These are phyloP conservation scores for Sternarchorhynchus goeldii DNA, from an alignment of 2,797 vertebrate species.

Conservation along the genomic window DNA sequence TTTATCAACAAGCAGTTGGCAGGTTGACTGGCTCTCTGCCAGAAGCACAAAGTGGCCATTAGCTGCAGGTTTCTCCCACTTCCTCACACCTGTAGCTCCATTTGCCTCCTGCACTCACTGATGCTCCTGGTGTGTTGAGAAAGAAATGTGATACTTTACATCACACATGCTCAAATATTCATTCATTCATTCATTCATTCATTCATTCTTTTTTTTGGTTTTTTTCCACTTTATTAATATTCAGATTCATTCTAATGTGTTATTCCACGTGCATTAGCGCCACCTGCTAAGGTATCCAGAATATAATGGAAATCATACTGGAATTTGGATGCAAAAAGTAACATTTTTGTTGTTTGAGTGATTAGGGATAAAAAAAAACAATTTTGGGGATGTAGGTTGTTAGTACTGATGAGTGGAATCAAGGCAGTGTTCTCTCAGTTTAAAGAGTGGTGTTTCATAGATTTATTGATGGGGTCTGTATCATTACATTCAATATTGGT, in stretches of 20 bases:
- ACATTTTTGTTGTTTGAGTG: too few species aligned
- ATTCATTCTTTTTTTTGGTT: too few species aligned
- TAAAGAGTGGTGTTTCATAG: too few species aligned
- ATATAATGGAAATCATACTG: neutral
- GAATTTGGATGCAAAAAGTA: neutral
- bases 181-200: too few species aligned
- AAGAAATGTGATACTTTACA: constrained; percentile 18
- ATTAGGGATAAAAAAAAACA: too few species aligned
- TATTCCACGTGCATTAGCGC: neutral
- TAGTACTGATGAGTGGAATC: too few species aligned
- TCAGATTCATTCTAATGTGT: constrained; percentile 18
- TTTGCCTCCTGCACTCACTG: constrained; percentile 38
- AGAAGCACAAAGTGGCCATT: constrained; percentile 27
- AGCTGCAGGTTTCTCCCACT: constrained; percentile 19
- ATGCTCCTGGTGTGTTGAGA: constrained; percentile 18
- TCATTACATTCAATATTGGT: too few species aligned
- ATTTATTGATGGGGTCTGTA: too few species aligned
- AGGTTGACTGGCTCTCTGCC: constrained; percentile 34
- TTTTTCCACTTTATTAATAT: constrained; percentile 1
- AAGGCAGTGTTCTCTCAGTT: too few species aligned
- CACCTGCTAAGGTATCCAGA: neutral
- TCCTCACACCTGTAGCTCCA: constrained; percentile 42
- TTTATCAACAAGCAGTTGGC: constrained; percentile 39
- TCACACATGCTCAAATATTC: constrained; percentile 14
- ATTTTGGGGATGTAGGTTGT: too few species aligned